phyloP scores from a whole-genome alignment of 2,888 invertebrate species.

The Piscicola geometra region DNA sequence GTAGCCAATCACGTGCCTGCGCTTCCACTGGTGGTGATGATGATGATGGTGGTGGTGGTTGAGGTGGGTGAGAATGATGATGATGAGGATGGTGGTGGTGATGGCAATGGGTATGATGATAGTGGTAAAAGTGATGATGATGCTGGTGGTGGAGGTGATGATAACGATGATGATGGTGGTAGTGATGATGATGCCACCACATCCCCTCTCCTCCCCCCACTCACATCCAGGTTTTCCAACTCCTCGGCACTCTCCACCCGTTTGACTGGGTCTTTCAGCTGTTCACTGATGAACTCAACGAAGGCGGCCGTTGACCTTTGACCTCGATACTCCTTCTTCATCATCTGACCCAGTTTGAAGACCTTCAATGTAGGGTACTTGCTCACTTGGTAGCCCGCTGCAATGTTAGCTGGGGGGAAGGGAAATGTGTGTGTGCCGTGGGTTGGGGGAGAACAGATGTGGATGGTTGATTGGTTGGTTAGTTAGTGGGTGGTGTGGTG shows the following conservation, averaged over 20 bases:
- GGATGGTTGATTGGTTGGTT: too few species aligned
- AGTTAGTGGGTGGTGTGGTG: too few species aligned
- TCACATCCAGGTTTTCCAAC: conserved; percentile 51
- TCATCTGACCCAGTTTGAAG: conserved; percentile 63
- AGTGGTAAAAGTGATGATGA: too few species aligned
- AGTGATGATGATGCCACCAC: neutral
- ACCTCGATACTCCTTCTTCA: conserved; percentile 66
- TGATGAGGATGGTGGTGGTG: neutral
- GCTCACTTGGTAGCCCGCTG: conserved; percentile 85
- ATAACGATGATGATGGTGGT: too few species aligned
- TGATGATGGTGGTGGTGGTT: neutral
- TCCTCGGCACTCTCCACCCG: conserved; percentile 57
- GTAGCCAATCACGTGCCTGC: conserved; percentile 80
- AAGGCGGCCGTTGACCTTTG: conserved; percentile 65
- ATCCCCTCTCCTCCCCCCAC: conserved; percentile 20
- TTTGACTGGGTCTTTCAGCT: conserved; percentile 65
- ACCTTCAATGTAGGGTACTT: conserved; percentile 98
- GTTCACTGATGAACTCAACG: conserved; percentile 58
- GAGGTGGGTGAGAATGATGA: too few species aligned
- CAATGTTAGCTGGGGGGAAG: conserved; percentile 63
- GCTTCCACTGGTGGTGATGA: conserved; percentile 57
- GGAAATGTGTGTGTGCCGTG: too few species aligned
- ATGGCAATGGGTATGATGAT: too few species aligned
- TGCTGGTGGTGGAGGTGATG: too few species aligned
- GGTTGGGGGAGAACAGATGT: too few species aligned